These are phyloP conservation scores for Microtus ochrogaster DNA, from an alignment of 2,113 vertebrate species.

Conservation along the genomic window DNA sequence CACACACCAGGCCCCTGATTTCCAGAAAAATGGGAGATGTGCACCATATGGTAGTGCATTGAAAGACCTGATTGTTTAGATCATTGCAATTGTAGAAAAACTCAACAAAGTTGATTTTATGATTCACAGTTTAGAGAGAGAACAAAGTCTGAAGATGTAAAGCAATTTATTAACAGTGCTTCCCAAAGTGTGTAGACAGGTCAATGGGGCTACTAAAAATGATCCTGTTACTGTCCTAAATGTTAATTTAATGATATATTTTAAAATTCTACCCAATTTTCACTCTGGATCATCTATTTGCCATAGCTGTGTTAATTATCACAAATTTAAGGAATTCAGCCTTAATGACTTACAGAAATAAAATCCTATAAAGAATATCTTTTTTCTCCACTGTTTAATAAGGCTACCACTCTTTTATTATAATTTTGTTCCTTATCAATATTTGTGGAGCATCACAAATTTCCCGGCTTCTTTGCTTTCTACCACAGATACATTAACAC, in stretches of 20 bases:
- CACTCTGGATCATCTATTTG: neutral
- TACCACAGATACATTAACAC: constrained; percentile 5
- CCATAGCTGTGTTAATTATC: neutral
- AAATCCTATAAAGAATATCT: neutral
- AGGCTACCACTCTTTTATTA: neutral
- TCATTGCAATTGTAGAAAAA: constrained; percentile 29
- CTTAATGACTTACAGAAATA: neutral
- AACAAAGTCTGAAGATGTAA: neutral
- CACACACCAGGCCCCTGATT: neutral
- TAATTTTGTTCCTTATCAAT: neutral
- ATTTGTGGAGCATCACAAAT: neutral
- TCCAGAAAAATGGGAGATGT: constrained; percentile 2
- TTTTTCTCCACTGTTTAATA: constrained; percentile 24
- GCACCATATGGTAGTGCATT: neutral
- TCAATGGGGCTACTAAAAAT: neutral
- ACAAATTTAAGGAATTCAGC: constrained; percentile 15
- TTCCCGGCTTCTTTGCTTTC: constrained; percentile 1
- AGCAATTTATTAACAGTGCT: neutral
- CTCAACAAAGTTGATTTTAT: neutral
- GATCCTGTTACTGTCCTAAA: neutral
- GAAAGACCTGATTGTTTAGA: neutral
- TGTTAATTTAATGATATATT: neutral
- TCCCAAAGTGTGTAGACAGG: neutral
- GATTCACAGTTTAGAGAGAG: neutral
- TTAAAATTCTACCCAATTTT: constrained; percentile 12